Percentiles rank a stretch among this genome's conserved stretches.
Evolutionary conservation across 2,797 vertebrate genomes (phyloP).

Genomic region (Sebastes vulpes): DNA sequence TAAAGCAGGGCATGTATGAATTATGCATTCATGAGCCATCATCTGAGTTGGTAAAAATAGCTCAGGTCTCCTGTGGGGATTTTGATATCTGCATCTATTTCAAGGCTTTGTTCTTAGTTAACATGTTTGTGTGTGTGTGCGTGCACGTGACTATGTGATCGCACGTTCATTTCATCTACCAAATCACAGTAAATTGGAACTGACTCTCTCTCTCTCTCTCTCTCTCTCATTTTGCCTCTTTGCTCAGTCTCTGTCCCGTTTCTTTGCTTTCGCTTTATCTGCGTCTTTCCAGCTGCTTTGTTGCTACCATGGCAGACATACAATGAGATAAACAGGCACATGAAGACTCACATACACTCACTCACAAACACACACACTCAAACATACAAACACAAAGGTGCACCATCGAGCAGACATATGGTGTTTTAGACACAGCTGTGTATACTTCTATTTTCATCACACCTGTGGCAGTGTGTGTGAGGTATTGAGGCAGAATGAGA

Average conservation of each 20-base stretch:
- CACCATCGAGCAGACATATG: constrained; percentile 23
- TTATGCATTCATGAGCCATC: constrained; percentile 84
- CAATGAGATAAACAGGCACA: constrained; percentile 42
- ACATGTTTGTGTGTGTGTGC: constrained; percentile 45
- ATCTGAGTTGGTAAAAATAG: constrained; percentile 82
- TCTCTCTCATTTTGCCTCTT: constrained; percentile 32
- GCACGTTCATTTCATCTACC: constrained; percentile 38
- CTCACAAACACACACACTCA: constrained; percentile 1
- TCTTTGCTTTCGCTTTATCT: constrained; percentile 40
- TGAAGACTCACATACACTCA: background rate
- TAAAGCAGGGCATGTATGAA: constrained; percentile 81
- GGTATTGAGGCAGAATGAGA: constrained; percentile 36
- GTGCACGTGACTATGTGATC: constrained; percentile 17
- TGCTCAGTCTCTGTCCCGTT: constrained; percentile 20
- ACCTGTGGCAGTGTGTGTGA: constrained; percentile 41
- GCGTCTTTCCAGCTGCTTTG: constrained; percentile 54
- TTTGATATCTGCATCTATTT: constrained; percentile 82
- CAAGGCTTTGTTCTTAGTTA: constrained; percentile 75
- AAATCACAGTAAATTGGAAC: constrained; percentile 48
- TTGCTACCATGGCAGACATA: constrained; percentile 31
- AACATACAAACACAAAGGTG: constrained; percentile 15
- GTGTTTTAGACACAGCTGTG: constrained; percentile 40
- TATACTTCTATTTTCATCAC: constrained; percentile 52
- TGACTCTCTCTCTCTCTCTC: constrained; percentile 1
- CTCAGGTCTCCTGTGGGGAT: constrained; percentile 74